A percentile compares a stretch with the other conserved stretches of the same genome.
These are phyloP conservation scores for Caranx melampygus DNA, from an alignment of 2,113 vertebrate species.

Conservation along the genomic window DNA sequence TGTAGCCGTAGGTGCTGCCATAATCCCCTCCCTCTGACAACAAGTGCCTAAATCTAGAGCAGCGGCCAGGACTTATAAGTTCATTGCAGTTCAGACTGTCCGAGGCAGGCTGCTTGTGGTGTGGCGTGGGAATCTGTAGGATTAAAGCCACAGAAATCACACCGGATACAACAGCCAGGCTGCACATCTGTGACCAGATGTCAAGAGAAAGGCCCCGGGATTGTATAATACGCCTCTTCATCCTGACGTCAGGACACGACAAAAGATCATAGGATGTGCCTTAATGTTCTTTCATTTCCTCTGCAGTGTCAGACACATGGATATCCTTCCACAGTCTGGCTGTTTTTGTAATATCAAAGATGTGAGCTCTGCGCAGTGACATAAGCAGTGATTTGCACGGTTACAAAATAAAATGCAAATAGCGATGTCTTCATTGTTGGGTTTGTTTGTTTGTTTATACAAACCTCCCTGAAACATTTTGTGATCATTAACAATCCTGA, in stretches of 20 bases:
- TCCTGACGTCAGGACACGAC: slow-evolving; percentile 39
- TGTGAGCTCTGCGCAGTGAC: slow-evolving; percentile 22
- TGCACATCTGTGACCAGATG: slow-evolving; percentile 60
- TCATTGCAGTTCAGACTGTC: slow-evolving; percentile 68
- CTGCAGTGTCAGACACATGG: slow-evolving; percentile 25
- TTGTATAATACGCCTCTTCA: slow-evolving; percentile 38
- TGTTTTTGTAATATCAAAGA: slow-evolving; percentile 4
- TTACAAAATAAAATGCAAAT: slow-evolving; percentile 23
- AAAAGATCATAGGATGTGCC: slow-evolving; percentile 50
- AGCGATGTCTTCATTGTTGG: neutral
- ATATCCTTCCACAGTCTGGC: slow-evolving; percentile 29
- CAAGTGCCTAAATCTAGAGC: slow-evolving; percentile 69
- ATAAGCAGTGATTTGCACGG: slow-evolving; percentile 11
- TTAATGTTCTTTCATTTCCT: slow-evolving; percentile 65
- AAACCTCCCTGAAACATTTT: slow-evolving; percentile 6
- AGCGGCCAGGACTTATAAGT: slow-evolving; percentile 69
- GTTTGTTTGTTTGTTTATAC: slow-evolving; percentile 4
- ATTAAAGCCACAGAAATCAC: slow-evolving; percentile 60
- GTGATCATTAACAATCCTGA: slow-evolving; percentile 11
- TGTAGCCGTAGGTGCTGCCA: slow-evolving; percentile 48
- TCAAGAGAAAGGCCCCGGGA: slow-evolving; percentile 8
- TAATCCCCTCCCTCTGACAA: slow-evolving; percentile 68
- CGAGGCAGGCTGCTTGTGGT: slow-evolving; percentile 35
- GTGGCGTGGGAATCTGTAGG: slow-evolving; percentile 48
- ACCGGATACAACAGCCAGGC: neutral